Percentiles rank a stretch among this genome's conserved stretches.
These are phyloP conservation scores for Spilosoma lubricipeda DNA, from an alignment of 2,888 invertebrate genomes.

Conservation along the genomic window DNA sequence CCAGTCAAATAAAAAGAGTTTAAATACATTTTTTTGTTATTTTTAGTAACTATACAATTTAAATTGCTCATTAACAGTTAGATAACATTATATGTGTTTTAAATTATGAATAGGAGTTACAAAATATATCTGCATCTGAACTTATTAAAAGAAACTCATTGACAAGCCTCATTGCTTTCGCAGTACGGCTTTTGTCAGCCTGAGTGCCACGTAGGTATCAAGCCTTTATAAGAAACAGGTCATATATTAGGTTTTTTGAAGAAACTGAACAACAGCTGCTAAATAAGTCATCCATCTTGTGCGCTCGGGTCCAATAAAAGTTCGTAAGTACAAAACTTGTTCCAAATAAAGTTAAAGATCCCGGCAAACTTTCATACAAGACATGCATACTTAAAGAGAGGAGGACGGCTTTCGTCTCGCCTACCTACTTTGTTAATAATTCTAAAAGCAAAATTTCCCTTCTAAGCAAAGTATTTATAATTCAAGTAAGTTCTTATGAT, in stretches of 20 bases:
- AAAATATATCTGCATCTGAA: too few relatives aligned
- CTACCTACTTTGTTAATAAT: constrained; percentile 10
- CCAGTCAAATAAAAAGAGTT: too few relatives aligned
- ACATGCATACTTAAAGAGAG: constrained; percentile 27
- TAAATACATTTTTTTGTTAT: too few relatives aligned
- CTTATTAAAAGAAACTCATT: too few relatives aligned
- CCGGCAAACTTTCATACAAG: constrained; percentile 34
- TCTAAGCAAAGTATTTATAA: neutral
- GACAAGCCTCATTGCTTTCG: too few relatives aligned
- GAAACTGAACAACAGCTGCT: constrained; percentile 34
- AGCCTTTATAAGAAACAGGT: constrained; percentile 3
- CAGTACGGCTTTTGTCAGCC: too few relatives aligned
- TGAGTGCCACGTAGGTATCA: too few relatives aligned
- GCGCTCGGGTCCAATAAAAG: constrained; percentile 17
- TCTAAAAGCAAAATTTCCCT: neutral
- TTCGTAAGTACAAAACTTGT: constrained; percentile 41
- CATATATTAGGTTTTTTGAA: constrained; percentile 7
- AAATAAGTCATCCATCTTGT: constrained; percentile 21
- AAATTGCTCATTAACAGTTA: too few relatives aligned
- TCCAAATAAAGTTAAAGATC: constrained; percentile 27
- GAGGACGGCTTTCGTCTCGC: constrained; percentile 12
- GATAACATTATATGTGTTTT: too few relatives aligned
- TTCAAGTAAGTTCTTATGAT: neutral
- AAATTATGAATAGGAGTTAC: too few relatives aligned
- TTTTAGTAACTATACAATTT: too few relatives aligned